Base-by-base conservation (phyloP, 2,797 vertebrate species). In the Xyrichtys novacula region DNA sequence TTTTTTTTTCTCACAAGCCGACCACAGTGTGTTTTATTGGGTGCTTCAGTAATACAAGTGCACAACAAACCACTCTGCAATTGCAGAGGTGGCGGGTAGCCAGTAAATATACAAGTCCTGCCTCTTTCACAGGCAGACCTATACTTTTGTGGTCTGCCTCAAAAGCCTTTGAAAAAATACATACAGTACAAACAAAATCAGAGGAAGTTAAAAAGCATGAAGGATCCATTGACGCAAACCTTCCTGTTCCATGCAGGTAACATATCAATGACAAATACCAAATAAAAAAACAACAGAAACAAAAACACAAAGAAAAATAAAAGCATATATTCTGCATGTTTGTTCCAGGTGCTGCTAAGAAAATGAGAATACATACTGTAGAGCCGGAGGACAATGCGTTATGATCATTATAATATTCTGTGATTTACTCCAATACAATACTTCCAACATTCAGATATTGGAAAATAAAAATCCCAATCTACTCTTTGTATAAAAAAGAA, bases 11-110 rank as follows among this genome's bases (percentile, higher is more conserved):
- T 91, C 90, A 92, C 89, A 84, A 92, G 90, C 92, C 93, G 89
- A 93, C 93, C 94, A 95, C 93, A 93, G 93, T 93, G 93, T 97
- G 97, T 98, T 99, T 97, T 97, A 98, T 98, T 97, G 96, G 96
- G 96, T 96, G 96, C 95, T 96, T 97, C 95, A 95, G 96, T 97
- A 96, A 98, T 97, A 97, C 96, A 97, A 97, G 96, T 98, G 95
- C 96, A 97, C 96, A 94, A 96, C 95, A 97, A 94, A 97, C 96
- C 95, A 96, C 95, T 96, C 96, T 95, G 96, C 95, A 85, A 89
- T 93, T 93, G 95, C 95, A 96, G 93, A 94, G 94, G 95, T 95
- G 95, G 94, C 94, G 96, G 94, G 94, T 96, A 96, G 95, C 96
- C 95, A 95, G 95, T 95, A 96, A 96, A 97, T 98, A 95, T 97